Conservation (phyloP, 2,797 vertebrate genomes). For the Triplophysa yarkandensis region DNA sequence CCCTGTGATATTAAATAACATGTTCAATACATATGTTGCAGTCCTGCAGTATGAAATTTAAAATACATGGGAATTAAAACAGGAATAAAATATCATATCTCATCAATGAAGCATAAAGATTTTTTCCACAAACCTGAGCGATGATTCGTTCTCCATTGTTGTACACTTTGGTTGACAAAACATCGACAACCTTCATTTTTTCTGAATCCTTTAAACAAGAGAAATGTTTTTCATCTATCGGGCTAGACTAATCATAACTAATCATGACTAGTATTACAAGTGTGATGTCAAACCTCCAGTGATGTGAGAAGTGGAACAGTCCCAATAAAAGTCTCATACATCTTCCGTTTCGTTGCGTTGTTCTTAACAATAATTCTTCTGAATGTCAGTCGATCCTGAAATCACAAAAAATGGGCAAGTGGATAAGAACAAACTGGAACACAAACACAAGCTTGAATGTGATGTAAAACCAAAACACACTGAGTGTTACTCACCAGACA, state of each 20-base stretch:
- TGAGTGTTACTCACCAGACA: conserved; percentile 85
- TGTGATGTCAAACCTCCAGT: conserved; percentile 83
- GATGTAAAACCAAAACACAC: neutral
- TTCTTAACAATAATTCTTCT: conserved; percentile 99
- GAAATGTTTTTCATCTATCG: too few species aligned
- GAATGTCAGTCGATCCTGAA: conserved; percentile 96
- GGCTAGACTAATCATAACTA: too few species aligned
- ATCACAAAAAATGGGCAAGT: neutral
- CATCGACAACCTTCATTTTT: conserved; percentile 98
- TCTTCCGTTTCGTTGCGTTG: conserved; percentile 96
- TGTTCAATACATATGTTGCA: too few species aligned
- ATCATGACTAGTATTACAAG: too few species aligned
- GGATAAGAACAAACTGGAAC: too few species aligned
- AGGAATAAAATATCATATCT: too few species aligned
- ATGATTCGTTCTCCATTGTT: conserved; percentile 93
- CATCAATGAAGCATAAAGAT: too few species aligned
- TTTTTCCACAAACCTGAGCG: conserved; percentile 86
- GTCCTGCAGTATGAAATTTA: too few species aligned
- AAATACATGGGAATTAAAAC: too few species aligned
- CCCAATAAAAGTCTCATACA: conserved; percentile 98
- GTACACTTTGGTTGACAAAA: conserved; percentile 91
- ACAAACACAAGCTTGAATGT: neutral
- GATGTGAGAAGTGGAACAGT: conserved; percentile 96
- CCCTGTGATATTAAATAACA: conserved; percentile 74
- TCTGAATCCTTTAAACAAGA: conserved; percentile 83